Conservation (phyloP, 1,140 invertebrate genomes). For the Ostrea denselamellosa region DNA sequence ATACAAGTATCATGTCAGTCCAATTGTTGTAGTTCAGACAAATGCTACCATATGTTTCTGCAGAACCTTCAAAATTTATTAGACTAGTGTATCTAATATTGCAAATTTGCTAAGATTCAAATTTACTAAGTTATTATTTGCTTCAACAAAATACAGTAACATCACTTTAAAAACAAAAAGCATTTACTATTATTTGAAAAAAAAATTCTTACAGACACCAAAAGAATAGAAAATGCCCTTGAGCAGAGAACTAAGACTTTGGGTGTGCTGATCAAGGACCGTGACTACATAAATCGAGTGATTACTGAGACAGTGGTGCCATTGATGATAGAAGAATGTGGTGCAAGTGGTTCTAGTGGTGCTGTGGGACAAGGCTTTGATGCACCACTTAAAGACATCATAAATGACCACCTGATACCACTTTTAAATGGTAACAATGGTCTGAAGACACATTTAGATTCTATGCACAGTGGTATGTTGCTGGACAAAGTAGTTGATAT, state of each 20-base stretch:
- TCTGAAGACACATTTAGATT: conserved; percentile 46
- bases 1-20: no score
- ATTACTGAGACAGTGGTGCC: conserved; percentile 51
- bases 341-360: not conserved
- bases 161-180: not conserved
- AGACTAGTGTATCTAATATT: no score
- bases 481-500: conserved; percentile 52
- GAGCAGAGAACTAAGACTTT: conserved; percentile 52
- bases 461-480: conserved; percentile 20
- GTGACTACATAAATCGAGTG: conserved; percentile 53
- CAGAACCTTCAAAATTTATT: no score
- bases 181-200: not conserved
- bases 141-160: not conserved
- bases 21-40: no score
- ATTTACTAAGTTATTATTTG: not conserved
- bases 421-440: conserved; percentile 42
- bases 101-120: no score
- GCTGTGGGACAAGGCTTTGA: conserved; percentile 43
- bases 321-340: conserved; percentile 49
- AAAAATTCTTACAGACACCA: conserved; percentile 46
- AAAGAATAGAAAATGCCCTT: conserved; percentile 53
- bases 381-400: conserved; percentile 49
- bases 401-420: conserved; percentile 54
- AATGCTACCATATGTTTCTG: no score
- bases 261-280: conserved; percentile 52